A percentile compares a stretch with the other conserved stretches of the same genome.
Conservation (phyloP, 2,113 vertebrate genomes). For the Agapornis roseicollis region DNA sequence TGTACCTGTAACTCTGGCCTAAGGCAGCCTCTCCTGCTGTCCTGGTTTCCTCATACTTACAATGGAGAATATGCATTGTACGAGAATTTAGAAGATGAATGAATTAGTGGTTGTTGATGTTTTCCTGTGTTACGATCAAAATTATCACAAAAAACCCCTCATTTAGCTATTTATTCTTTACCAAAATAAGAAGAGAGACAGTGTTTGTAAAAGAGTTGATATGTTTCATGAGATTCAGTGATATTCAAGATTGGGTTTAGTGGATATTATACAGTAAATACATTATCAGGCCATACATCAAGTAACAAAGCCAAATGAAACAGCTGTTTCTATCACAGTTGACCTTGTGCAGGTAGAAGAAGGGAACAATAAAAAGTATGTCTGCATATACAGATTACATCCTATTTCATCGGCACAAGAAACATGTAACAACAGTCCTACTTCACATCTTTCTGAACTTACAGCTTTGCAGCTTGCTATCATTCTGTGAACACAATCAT, state of each 20-base stretch:
- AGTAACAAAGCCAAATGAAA: background rate
- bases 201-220: background rate
- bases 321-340: background rate
- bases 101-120: background rate
- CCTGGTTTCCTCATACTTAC: background rate
- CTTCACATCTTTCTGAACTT: background rate
- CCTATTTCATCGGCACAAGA: background rate
- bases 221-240: background rate
- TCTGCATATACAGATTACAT: background rate
- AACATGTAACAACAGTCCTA: fast-evolving
- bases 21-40: background rate
- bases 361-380: background rate
- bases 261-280: background rate
- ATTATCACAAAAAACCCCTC: background rate
- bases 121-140: background rate
- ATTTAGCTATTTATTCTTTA: background rate
- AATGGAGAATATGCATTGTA: background rate
- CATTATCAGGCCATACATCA: background rate
- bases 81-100: background rate
- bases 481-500: background rate
- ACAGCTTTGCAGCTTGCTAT: background rate
- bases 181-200: background rate
- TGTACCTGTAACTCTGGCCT: background rate
- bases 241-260: background rate
- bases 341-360: background rate